Evolutionary conservation across 2,888 invertebrate genomes (phyloP).

Genomic region (Leptinotarsa rubiginosa): DNA sequence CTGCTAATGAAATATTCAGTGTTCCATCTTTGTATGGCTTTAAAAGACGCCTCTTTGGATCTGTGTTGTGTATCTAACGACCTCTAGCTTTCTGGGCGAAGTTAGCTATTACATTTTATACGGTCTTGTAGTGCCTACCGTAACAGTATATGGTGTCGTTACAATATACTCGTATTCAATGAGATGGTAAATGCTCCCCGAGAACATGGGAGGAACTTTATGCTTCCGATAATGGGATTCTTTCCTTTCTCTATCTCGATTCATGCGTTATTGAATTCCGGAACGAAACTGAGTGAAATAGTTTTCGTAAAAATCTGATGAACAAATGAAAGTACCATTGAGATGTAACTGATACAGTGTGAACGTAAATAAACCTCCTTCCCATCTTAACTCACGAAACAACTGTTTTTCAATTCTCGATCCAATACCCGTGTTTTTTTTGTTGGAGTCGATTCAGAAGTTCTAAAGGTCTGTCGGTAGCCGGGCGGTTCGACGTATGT

Average conservation of each 20-base stretch:
- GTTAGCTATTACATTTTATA: constrained; percentile 40
- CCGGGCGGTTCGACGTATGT: no score
- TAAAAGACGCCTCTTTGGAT: constrained; percentile 33
- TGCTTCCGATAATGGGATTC: constrained; percentile 16
- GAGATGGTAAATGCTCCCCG: constrained; percentile 18
- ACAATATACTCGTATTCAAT: constrained; percentile 31
- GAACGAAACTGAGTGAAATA: neutral
- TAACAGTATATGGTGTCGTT: constrained; percentile 31
- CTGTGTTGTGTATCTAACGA: constrained; percentile 37
- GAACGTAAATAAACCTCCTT: no score
- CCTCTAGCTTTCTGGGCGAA: constrained; percentile 36
- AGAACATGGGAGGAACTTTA: constrained; percentile 16
- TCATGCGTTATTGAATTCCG: neutral
- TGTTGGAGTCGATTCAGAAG: no score
- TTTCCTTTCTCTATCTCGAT: neutral
- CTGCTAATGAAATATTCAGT: constrained; percentile 47
- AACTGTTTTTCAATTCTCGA: no score
- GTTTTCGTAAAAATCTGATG: no score
- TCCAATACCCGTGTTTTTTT: no score
- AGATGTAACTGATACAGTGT: no score
- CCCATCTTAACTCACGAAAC: no score
- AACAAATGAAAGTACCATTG: no score
- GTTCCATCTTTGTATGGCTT: constrained; percentile 37
- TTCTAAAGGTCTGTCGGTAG: no score
- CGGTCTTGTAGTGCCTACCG: constrained; percentile 33